Conservation (phyloP, 2,888 invertebrate species). For the Zygaena filipendulae region DNA sequence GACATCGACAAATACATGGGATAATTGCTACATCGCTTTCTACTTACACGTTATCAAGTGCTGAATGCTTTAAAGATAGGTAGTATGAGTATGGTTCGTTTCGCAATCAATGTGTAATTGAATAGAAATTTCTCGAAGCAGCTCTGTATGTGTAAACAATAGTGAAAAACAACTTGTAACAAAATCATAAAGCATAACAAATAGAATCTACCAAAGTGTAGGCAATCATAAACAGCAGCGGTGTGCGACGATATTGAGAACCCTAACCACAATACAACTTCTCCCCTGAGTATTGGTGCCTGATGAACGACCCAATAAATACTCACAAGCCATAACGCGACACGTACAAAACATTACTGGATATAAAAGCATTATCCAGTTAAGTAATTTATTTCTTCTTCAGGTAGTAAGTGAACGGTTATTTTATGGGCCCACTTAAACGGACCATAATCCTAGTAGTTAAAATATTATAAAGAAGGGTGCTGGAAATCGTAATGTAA, state of each 20-base stretch:
- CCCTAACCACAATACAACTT: constrained; percentile 54
- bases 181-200: no score
- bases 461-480: constrained; percentile 54
- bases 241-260: constrained; percentile 50
- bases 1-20: no score
- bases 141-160: no score
- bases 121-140: no score
- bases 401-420: constrained; percentile 54
- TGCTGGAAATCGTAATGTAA: constrained; percentile 47
- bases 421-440: constrained; percentile 62
- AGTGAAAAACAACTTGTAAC: no score
- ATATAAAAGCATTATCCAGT: constrained; percentile 66
- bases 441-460: constrained; percentile 58
- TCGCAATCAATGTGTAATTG: no score
- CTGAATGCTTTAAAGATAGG: no score
- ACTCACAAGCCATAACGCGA: constrained; percentile 59
- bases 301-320: constrained; percentile 66
- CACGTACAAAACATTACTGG: constrained; percentile 61
- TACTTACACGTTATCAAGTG: no score
- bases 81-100: no score
- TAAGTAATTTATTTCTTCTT: constrained; percentile 66
- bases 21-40: no score
- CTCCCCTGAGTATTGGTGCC: constrained; percentile 54
- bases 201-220: neutral
- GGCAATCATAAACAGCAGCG: constrained; percentile 47